Conservation (phyloP, 2,888 invertebrate species). For the Rotaria magnacalcarata region DNA sequence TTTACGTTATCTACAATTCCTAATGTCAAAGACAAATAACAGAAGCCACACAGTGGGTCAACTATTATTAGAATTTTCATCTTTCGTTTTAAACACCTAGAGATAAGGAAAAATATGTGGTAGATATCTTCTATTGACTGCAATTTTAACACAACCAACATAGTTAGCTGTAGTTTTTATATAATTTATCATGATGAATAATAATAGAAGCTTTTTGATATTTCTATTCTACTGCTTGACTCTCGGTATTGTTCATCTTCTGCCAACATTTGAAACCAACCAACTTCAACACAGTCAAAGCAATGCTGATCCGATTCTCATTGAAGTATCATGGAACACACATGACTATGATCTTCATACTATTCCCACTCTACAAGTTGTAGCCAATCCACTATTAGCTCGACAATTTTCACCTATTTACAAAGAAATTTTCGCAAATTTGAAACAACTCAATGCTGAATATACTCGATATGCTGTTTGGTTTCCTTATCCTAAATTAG, state of each 20-base stretch:
- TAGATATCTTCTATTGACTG: background rate
- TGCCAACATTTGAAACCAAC: background rate
- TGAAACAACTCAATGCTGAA: background rate
- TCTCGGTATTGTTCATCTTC: background rate
- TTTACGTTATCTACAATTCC: too few relatives aligned
- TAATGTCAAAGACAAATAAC: too few relatives aligned
- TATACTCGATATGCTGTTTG: background rate
- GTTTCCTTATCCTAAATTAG: slow-evolving; percentile 26
- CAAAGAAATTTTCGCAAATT: background rate
- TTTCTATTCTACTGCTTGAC: background rate
- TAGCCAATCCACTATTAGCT: background rate
- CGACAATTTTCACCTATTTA: background rate
- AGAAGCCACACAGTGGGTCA: too few relatives aligned
- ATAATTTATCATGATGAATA: background rate
- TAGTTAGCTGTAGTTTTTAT: background rate
- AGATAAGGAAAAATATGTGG: too few relatives aligned
- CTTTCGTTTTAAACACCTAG: too few relatives aligned
- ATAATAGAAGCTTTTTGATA: background rate
- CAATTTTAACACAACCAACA: background rate
- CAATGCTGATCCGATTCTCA: background rate
- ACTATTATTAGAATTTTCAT: too few relatives aligned
- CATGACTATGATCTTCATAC: slow-evolving; percentile 18
- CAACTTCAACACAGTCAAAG: background rate
- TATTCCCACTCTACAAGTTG: background rate
- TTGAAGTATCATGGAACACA: background rate